Evolutionary conservation across 1,140 invertebrate genomes (phyloP).

Genomic region (Arctopsyche grandis): DNA sequence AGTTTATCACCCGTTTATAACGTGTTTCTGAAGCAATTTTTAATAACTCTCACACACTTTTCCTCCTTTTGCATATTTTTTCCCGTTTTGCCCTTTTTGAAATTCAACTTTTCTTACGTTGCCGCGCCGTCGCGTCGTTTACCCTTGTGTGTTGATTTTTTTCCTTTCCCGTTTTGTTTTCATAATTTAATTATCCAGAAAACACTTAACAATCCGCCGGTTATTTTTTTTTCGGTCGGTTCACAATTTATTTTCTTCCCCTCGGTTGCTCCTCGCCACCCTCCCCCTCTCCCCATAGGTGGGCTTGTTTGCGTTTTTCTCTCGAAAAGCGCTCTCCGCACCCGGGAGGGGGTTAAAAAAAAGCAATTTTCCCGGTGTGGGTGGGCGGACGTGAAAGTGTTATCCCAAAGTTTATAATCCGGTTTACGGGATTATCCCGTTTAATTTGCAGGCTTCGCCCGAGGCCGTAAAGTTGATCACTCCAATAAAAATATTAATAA

Average conservation of each 20-base stretch:
- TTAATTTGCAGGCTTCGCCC: conserved; percentile 49
- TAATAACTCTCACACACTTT: conserved; percentile 37
- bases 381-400: conserved; percentile 44
- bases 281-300: conserved; percentile 15
- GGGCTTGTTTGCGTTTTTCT: conserved; percentile 35
- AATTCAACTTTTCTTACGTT: neutral
- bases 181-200: conserved; percentile 53
- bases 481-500: conserved; percentile 42
- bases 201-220: conserved; percentile 44
- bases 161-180: neutral
- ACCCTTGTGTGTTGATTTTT: neutral
- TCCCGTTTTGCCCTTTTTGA: neutral
- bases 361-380: conserved; percentile 51
- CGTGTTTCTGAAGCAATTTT: conserved; percentile 49
- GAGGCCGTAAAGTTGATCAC: conserved; percentile 30
- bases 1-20: conserved; percentile 45
- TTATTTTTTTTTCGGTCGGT: conserved; percentile 39
- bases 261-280: conserved; percentile 4
- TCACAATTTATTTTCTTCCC: conserved; percentile 45
- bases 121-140: neutral
- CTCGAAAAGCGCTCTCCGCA: neutral
- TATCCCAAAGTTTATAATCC: conserved; percentile 54
- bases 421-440: conserved; percentile 52
- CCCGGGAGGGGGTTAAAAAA: conserved; percentile 38
- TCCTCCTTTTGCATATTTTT: conserved; percentile 5